Base-by-base conservation (phyloP, 2,888 invertebrate species). In the Pedicia rivosa region DNA sequence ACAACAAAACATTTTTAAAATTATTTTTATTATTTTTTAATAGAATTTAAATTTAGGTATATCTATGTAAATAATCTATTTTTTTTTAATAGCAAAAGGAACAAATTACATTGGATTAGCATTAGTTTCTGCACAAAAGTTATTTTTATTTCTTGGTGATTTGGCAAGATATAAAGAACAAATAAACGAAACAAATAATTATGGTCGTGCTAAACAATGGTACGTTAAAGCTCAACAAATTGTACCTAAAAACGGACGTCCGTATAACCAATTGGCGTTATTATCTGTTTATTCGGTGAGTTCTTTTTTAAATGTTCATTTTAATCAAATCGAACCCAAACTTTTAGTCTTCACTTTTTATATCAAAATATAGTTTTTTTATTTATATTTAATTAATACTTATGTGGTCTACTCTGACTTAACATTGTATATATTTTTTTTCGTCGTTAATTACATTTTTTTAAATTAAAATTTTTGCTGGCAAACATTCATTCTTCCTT, bases 251-350 rank as follows among this genome's bases (percentile, higher is more conserved):
- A 92, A 92, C 65, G 94, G 94, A 35, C 72, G 86, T 46, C 90
- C 94, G 1, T 95, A 94, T 56, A 88, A 94, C 60, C 94, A 95
- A 57, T 63, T 97, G 47, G 95, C 92, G 16, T 72, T 95, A 47
- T 65, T 95, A 52, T 86, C 94, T 2, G 74, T 83, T 47, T 79
- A 76, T 56, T 74, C 77, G 38, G 80, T 81, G 62, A 68, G 73
- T 72, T 46, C 3, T 27, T 4, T 27, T 12, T 43, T 19, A 12
- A n/a, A n/a, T n/a, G n/a, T n/a, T n/a, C n/a, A n/a, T n/a, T n/a
- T n/a, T n/a, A n/a, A n/a, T n/a, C n/a, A n/a, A n/a, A n/a, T n/a
- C n/a, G n/a, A 8, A 12, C 4, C 8, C 30, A 22, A 35, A 10
- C 26, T 39, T 40, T 33, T 26, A 17, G n/a, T 37, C 20, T 40